These are phyloP conservation scores for Calcarius ornatus DNA, from an alignment of 2,113 vertebrate genomes.

Conservation along the genomic window DNA sequence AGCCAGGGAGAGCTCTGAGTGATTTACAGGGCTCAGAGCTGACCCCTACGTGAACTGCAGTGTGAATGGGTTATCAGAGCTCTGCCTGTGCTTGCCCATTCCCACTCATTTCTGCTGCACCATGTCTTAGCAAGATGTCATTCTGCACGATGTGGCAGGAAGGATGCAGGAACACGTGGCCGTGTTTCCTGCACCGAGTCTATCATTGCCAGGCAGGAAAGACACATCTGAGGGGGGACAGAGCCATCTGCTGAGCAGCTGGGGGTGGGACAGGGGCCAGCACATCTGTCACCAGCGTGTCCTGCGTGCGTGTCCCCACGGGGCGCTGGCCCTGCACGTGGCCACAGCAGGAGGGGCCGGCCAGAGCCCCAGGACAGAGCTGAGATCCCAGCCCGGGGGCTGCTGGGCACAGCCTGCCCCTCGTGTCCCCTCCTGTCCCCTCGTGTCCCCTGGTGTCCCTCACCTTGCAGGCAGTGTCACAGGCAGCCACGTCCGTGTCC, in stretches of 20 bases:
- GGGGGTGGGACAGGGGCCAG: neutral
- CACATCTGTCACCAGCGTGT: neutral
- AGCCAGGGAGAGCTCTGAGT: no score
- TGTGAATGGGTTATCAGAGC: no score
- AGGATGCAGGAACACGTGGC: no score
- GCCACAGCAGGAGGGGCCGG: fast-evolving
- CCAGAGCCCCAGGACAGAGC: fast-evolving
- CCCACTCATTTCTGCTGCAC: no score
- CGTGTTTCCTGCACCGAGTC: no score
- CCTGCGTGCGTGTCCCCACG: fast-evolving
- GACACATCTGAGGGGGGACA: neutral
- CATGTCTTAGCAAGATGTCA: no score
- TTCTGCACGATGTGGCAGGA: no score
- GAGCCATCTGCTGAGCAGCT: neutral
- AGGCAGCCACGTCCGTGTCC: constrained; percentile 72
- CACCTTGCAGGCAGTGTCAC: constrained; percentile 84
- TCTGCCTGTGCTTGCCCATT: no score
- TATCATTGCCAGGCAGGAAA: no score
- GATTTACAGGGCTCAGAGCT: no score
- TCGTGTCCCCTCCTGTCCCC: fast-evolving
- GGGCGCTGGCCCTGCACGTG: fast-evolving
- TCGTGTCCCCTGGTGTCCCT: neutral
- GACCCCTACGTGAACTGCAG: no score
- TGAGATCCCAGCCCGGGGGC: fast-evolving
- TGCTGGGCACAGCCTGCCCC: fast-evolving